Base-by-base conservation (phyloP, 2,113 vertebrate species). In the Thalassoma bifasciatum region DNA sequence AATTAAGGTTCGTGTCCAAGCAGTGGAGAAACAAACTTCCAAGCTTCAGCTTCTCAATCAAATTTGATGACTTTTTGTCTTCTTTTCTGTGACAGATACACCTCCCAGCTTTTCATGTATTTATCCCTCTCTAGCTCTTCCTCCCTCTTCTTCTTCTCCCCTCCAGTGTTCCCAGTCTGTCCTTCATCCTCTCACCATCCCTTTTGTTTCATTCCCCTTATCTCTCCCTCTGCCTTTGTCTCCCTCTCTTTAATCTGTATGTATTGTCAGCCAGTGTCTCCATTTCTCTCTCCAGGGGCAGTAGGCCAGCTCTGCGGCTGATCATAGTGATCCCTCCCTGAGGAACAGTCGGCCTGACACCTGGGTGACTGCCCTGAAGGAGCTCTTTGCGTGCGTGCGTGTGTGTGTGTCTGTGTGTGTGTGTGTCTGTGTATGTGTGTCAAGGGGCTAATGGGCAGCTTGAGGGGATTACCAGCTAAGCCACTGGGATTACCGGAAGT, bases 401-500 rank as follows among this genome's bases (percentile, higher is more conserved):
- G 51, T 77, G 51, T 36, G 54, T 36, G 26, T 52, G 21, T 58
- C 47, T 53, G 23, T 66, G 24, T 79, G 26, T 74, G 64, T 70
- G 21, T 64, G 52, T 50, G 23, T 34, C 0, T 50, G 42, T 50
- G 44, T 59, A 13, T 38, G 66, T 69, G 71, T 79, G 68, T 81
- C 77, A 82, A 72, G 83, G 80, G 80, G 82, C 77, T 91, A 91
- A 89, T 91, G 85, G 89, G 61, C 72, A 88, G 46, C 71, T 88
- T 90, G 72, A 83, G 34, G 82, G 87, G 87, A 90, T 89, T 92
- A 91, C 82, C 85, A 90, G 81, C 10, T 88, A 88, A 89, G 84
- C 86, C 81, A 85, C 76, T 89, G 86, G 86, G 89, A 90, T 91
- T 91, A 89, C 90, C 89, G 89, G 87, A 75, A 84, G 52, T 73